phyloP scores from a whole-genome alignment of 2,797 vertebrate species.

The Ataeniobius toweri region DNA sequence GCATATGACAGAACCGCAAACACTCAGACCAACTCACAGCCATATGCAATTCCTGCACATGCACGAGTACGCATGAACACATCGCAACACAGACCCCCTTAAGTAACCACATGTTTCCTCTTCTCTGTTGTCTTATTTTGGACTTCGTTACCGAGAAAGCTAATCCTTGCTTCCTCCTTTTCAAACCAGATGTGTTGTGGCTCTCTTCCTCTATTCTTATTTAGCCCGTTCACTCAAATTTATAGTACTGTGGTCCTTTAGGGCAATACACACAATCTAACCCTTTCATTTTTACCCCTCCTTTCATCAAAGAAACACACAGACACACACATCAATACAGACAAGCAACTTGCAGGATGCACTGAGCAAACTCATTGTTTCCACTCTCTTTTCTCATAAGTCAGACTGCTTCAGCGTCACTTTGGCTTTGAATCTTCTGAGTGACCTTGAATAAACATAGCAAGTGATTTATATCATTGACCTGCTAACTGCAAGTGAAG shows the following conservation, averaged over 20 bases:
- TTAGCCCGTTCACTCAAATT: conserved; percentile 23
- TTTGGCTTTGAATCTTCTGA: background rate
- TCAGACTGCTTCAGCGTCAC: background rate
- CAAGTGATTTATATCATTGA: background rate
- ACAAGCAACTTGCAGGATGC: background rate
- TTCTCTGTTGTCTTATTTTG: conserved; percentile 80
- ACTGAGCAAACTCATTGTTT: conserved; percentile 1
- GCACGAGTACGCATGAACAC: conserved; percentile 32
- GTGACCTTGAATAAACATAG: background rate
- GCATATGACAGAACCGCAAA: conserved; percentile 53
- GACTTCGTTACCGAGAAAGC: conserved; percentile 74
- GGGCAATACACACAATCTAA: background rate
- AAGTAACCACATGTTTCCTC: conserved; percentile 69
- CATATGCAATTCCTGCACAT: conserved; percentile 32
- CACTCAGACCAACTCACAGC: conserved; percentile 38
- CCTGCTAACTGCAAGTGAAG: background rate
- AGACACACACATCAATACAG: background rate
- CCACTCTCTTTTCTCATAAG: background rate
- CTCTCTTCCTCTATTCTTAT: conserved; percentile 44
- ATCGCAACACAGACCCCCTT: conserved; percentile 28
- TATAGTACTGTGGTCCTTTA: conserved; percentile 48
- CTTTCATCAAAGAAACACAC: background rate
- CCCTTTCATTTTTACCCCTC: background rate
- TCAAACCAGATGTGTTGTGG: conserved; percentile 73
- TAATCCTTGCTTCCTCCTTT: conserved; percentile 79